These are phyloP conservation scores for Chroicocephalus ridibundus DNA, from an alignment of 2,113 vertebrate species.

Conservation along the genomic window DNA sequence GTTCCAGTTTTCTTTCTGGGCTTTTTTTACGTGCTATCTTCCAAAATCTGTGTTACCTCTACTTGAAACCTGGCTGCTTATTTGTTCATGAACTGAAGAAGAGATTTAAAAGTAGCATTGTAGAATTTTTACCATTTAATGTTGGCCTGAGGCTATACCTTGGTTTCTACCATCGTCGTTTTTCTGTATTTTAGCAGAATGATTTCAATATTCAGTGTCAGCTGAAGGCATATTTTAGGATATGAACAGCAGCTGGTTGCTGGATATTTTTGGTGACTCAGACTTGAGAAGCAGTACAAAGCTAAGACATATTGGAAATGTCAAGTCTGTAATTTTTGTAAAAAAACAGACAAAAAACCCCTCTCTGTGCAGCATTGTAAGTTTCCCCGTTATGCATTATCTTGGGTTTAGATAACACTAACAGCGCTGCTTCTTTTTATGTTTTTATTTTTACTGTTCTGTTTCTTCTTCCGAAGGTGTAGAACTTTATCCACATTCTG, in stretches of 20 bases:
- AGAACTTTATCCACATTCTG: neutral
- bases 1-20: slow-evolving; percentile 59
- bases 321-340: slow-evolving; percentile 54
- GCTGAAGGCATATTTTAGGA: slow-evolving; percentile 63
- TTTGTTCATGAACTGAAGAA: slow-evolving; percentile 40
- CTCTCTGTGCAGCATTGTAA: neutral
- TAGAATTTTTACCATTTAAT: slow-evolving; percentile 16
- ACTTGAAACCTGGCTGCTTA: slow-evolving; percentile 65
- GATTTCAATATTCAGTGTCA: slow-evolving; percentile 63
- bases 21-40: slow-evolving; percentile 51
- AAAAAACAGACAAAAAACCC: neutral
- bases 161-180: slow-evolving; percentile 47
- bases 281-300: slow-evolving; percentile 54
- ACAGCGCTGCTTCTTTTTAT: neutral
- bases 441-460: neutral
- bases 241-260: slow-evolving; percentile 60
- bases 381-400: neutral
- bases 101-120: slow-evolving; percentile 39
- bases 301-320: slow-evolving; percentile 58
- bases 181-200: slow-evolving; percentile 70
- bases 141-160: slow-evolving; percentile 36
- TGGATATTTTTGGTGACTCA: slow-evolving; percentile 67
- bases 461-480: neutral
- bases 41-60: slow-evolving; percentile 67
- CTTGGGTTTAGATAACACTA: slow-evolving; percentile 20